Evolutionary conservation across 2,797 vertebrate species (phyloP).

Genomic region (Tachyglossus aculeatus): DNA sequence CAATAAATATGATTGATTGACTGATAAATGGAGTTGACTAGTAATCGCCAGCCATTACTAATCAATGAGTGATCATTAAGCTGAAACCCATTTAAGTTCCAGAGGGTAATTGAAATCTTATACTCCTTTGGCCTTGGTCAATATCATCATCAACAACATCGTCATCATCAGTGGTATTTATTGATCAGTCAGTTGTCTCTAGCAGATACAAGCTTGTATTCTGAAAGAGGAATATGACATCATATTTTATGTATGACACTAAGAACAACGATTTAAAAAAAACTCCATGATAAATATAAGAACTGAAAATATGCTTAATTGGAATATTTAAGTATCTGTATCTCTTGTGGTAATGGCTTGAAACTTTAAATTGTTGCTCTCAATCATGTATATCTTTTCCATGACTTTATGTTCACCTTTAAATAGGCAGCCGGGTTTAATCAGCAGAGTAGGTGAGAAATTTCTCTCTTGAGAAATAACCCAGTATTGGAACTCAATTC

Average conservation of each 20-base stretch:
- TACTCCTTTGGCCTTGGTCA: background rate
- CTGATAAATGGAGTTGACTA: no score
- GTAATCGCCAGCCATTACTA: background rate
- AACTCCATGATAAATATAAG: background rate
- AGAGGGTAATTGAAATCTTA: background rate
- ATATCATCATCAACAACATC: no score
- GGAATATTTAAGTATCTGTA: background rate
- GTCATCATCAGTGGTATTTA: no score
- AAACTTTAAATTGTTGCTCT: conserved; percentile 8
- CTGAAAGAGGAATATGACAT: background rate
- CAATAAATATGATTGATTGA: no score
- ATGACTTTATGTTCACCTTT: background rate
- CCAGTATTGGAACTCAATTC: background rate
- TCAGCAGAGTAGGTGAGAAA: background rate
- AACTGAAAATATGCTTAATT: conserved; percentile 7
- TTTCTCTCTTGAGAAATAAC: conserved; percentile 16
- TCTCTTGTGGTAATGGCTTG: conserved; percentile 12
- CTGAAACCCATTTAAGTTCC: background rate
- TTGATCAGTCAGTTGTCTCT: background rate
- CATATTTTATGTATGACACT: background rate
- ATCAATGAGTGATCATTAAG: conserved; percentile 9
- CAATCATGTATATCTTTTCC: conserved; percentile 7
- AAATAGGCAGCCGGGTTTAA: conserved; percentile 23
- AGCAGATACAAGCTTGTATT: background rate
- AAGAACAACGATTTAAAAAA: background rate